Evolutionary conservation across 2,113 vertebrate species (phyloP).

Genomic region (Elephas maximus): DNA sequence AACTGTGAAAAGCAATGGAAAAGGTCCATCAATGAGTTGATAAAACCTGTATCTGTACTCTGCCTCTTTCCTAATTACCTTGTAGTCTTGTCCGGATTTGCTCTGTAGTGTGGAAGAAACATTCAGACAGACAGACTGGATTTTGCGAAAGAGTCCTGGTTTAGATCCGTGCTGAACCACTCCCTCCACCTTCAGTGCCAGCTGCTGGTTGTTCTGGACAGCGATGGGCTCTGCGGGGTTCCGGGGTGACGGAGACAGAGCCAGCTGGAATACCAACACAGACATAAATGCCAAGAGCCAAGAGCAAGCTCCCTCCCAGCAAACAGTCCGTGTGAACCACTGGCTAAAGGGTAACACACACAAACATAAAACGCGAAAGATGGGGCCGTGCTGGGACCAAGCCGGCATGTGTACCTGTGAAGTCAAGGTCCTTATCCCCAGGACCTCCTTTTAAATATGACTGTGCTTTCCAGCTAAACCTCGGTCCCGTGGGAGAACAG

Average conservation of each 20-base stretch:
- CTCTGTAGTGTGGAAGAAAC: constrained; percentile 96
- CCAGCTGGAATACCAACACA: constrained; percentile 91
- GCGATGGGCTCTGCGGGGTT: constrained; percentile 96
- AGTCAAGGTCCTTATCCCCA: not conserved
- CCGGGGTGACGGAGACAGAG: constrained; percentile 96
- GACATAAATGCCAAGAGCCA: not conserved
- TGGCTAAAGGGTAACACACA: not conserved
- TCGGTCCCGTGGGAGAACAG: not conserved
- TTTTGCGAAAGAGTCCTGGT: constrained; percentile 97
- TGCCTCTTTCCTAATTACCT: constrained; percentile 87
- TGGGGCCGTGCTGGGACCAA: not conserved
- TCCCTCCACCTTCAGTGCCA: constrained; percentile 97
- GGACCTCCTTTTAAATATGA: not conserved
- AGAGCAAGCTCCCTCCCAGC: not conserved
- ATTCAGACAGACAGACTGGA: constrained; percentile 96
- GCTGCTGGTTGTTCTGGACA: constrained; percentile 96
- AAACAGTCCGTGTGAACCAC: not conserved
- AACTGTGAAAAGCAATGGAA: not conserved
- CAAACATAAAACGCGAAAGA: too few species aligned
- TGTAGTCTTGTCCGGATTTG: constrained; percentile 95
- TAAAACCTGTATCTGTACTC: not conserved
- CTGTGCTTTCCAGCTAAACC: not conserved
- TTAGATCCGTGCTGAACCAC: constrained; percentile 97
- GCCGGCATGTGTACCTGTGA: not conserved
- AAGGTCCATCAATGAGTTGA: not conserved